Percentiles rank a stretch among this genome's conserved stretches.
Conservation (phyloP, 2,797 vertebrate genomes). For the Lutjanus campechanus region DNA sequence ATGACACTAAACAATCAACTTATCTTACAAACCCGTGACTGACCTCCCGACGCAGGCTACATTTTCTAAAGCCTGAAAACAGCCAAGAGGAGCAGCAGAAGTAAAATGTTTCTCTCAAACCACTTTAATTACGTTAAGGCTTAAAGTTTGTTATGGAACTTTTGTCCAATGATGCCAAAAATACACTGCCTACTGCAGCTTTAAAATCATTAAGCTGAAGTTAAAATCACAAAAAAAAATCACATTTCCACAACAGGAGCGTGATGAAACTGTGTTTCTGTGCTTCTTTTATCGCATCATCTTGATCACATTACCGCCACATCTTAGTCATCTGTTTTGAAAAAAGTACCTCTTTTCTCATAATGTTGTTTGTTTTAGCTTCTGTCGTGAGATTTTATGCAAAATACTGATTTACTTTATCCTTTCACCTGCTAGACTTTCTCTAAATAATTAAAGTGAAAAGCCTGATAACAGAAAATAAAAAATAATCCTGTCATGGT, state of each 20-base stretch:
- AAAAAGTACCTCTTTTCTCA: background rate
- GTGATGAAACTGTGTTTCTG: background rate
- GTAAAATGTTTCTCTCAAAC: no score
- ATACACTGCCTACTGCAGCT: no score
- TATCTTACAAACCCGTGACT: no score
- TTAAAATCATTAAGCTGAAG: background rate
- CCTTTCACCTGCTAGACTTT: constrained; percentile 11
- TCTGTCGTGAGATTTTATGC: constrained; percentile 11
- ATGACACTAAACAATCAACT: no score
- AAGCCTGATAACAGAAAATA: constrained; percentile 35
- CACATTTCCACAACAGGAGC: background rate
- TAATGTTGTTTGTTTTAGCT: background rate
- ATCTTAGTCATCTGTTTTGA: background rate
- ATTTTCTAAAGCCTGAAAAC: no score
- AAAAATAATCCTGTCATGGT: constrained; percentile 53
- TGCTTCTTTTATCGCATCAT: background rate
- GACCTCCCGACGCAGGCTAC: no score
- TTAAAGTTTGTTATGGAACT: no score
- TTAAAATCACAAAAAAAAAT: background rate
- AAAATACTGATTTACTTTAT: background rate
- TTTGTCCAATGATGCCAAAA: no score
- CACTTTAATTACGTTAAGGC: no score
- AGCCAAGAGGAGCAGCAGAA: no score
- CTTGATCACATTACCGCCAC: background rate
- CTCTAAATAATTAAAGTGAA: constrained; percentile 37